These are phyloP conservation scores for Zygaena filipendulae DNA, from an alignment of 2,888 invertebrate genomes.

Conservation along the genomic window DNA sequence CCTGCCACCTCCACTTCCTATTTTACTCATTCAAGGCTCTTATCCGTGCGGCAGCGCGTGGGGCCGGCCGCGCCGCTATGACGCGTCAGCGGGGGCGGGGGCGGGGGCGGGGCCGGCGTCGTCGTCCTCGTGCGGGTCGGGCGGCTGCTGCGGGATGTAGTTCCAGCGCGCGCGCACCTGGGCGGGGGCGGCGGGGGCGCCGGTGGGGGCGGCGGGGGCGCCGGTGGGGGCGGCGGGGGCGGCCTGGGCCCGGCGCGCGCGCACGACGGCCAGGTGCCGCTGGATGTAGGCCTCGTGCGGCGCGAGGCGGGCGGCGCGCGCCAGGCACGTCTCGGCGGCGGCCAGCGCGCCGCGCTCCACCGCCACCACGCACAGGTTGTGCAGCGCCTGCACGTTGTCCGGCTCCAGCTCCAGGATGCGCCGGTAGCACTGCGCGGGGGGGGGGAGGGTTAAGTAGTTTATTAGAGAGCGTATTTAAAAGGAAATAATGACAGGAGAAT, in stretches of 20 bases:
- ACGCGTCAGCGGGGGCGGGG: no score
- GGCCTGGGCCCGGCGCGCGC: slow-evolving; percentile 62
- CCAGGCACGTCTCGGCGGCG: slow-evolving; percentile 87
- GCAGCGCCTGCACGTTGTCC: slow-evolving; percentile 92
- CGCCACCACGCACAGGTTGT: slow-evolving; percentile 96
- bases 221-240: slow-evolving; percentile 16
- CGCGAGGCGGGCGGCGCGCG: slow-evolving; percentile 82
- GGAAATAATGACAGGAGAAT: no score
- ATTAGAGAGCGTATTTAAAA: slow-evolving; percentile 1
- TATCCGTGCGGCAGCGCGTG: no score
- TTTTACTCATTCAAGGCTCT: no score
- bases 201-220: slow-evolving; percentile 18
- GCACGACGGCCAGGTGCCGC: slow-evolving; percentile 90
- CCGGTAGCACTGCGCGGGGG: slow-evolving; percentile 91
- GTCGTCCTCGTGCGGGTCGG: slow-evolving; percentile 54
- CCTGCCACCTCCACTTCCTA: no score
- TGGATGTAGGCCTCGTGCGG: slow-evolving; percentile 93
- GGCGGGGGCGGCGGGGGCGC: slow-evolving; percentile 21
- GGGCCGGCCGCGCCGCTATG: no score
- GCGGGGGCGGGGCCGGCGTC: no score
- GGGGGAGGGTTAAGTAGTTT: slow-evolving; percentile 21
- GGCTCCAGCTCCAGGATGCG: slow-evolving; percentile 89
- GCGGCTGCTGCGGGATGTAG: slow-evolving; percentile 61
- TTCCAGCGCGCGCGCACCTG: slow-evolving; percentile 61
- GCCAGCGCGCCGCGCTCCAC: slow-evolving; percentile 90